These are phyloP conservation scores for Caenorhabditis imperialis DNA, from an alignment of 2,888 invertebrate species.

Conservation along the genomic window DNA sequence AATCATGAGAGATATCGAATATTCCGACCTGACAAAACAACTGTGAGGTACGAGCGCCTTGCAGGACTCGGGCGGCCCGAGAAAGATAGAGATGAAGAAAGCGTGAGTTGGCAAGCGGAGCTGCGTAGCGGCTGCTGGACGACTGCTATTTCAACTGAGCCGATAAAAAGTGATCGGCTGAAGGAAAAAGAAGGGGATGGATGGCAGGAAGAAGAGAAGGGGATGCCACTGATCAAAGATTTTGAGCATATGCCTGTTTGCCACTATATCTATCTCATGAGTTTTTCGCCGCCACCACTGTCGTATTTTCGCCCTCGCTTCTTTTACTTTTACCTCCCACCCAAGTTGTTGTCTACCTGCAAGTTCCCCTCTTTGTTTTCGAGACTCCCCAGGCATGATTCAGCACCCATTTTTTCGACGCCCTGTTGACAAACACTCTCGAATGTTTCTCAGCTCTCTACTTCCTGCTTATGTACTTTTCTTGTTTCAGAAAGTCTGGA, in stretches of 20 bases:
- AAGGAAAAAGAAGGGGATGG: constrained; percentile 39
- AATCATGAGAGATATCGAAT: constrained; percentile 51
- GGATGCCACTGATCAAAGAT: constrained; percentile 57
- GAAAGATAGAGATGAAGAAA: constrained; percentile 29
- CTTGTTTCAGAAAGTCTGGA: constrained; percentile 37
- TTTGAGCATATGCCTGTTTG: constrained; percentile 57
- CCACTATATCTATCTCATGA: constrained; percentile 54
- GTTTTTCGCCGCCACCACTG: constrained; percentile 35
- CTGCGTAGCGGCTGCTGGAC: constrained; percentile 52
- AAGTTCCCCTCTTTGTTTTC: constrained; percentile 11
- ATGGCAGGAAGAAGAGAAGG: constrained; percentile 10
- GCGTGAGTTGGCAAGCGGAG: constrained; percentile 41
- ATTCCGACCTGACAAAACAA: constrained; percentile 49
- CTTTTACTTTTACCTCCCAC: constrained; percentile 45
- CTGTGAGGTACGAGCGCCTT: constrained; percentile 41
- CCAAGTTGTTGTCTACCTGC: constrained; percentile 26
- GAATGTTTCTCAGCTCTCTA: too few species aligned
- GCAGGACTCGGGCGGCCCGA: constrained; percentile 23
- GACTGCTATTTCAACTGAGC: constrained; percentile 54
- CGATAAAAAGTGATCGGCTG: constrained; percentile 58
- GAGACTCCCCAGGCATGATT: too few species aligned
- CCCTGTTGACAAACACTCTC: too few species aligned
- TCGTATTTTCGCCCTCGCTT: constrained; percentile 43
- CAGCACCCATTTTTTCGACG: too few species aligned
- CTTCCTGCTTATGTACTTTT: too few species aligned